Evolutionary conservation across 1,140 invertebrate species (phyloP), one percentile per base, ranked within the genome.

Genomic region (Drosophila trapezifrons): DNA sequence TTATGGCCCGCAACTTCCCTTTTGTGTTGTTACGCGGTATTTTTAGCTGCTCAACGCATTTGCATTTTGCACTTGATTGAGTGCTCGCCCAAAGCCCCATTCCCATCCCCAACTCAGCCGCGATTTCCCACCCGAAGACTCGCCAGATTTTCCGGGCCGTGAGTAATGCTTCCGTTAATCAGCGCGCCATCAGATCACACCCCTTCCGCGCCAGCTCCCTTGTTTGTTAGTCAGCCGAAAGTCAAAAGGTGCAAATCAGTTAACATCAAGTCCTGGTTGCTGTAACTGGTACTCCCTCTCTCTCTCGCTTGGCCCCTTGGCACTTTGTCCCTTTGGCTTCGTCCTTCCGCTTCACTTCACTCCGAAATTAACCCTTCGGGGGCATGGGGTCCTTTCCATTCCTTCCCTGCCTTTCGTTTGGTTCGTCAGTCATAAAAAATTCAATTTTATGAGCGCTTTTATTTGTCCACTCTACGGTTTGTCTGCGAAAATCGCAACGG

Each of bases 111-210:
- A n/a, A n/a, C n/a, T n/a, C n/a, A n/a, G n/a, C n/a, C n/a, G n/a
- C n/a, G n/a, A 6, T 29, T 29, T 37, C 1, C 18, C 17, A 12
- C 20, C 15, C 7, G 4, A 37, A n/a, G 29, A 25, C 12, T 25
- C 25, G 1, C 49, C 20, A 20, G 40, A 29, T 63, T 62, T 46
- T 43, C 63, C 58, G 52, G 46, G 20, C 72, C 25, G 51, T 80
- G 83, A 86, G 79, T 83, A 87, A 86, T 86, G 83, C 76, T 86
- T 86, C 83, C 83, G 83, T 87, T 89, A 87, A 86, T 86, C 83
- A 86, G 67, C 66, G 52, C 20, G 13, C 13, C 32, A 40, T 25
- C 43, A 8, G 29, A 38, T 13, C 64, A 12, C 27, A 38, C 7
- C 51, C 45, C 35, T 9, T 12, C 20, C n/a, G 29, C 22, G 17